Base-by-base conservation (phyloP, 2,888 invertebrate genomes). In the Leptinotarsa tumamoca region DNA sequence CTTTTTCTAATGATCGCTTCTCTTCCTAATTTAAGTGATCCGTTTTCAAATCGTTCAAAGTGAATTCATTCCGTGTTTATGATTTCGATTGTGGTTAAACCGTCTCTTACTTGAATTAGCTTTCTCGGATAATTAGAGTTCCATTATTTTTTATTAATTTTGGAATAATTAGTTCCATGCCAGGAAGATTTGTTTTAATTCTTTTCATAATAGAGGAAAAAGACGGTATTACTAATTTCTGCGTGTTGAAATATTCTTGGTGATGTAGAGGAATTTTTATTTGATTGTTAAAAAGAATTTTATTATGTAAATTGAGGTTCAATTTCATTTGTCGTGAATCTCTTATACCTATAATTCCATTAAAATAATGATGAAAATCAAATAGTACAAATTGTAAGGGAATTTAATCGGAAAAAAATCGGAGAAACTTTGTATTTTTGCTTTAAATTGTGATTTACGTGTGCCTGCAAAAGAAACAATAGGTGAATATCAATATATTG, bases 291-390 rank as follows among this genome's bases (percentile, higher is more conserved):
- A 27, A 27, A 1, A 72, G 27, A n/a, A 51, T 54, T 67, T 68
- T 68, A 54, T 52, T 52, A 17, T 21, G 18, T 18, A 66, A 27
- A 21, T 67, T 33, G 27, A 72, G 13, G 18, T 72, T 63, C 33
- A 76, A 21, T 21, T 71, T 27, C 0, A 27, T 27, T 4, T 27
- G 4, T 4, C 27, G 27, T 27, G 5, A 4, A 27, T 27, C 4
- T 56, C 56, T 67, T 49, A 78, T 58, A 14, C 78, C 76, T 63
- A 78, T 63, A 43, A 78, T 76, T 51, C 75, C 76, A 51, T 78
- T 76, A 43, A 74, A 78, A 68, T 72, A 76, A 15, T 73, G 72
- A 43, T 78, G 73, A 58, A 78, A 76, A 27, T 68, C 23, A 23
- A 68, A 78, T 4, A 76, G 63, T 58, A 76, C 33, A 61, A 72